Conservation (phyloP, 1,140 invertebrate species). For the Drosophila trapezifrons region DNA sequence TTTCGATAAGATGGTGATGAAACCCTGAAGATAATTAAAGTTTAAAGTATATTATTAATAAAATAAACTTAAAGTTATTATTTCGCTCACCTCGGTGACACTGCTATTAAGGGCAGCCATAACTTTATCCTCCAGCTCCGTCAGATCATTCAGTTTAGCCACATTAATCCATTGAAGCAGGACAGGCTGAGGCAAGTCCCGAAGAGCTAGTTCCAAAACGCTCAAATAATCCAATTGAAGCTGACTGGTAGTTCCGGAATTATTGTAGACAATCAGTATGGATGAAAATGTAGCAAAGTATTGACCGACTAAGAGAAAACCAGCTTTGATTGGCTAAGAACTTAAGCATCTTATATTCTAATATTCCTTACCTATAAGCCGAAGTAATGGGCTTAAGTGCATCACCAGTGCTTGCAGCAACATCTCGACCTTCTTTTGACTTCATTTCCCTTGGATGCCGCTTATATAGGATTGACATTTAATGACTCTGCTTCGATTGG, state of each 20-base stretch:
- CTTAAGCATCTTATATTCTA: no score
- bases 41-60: no score
- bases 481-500: slow-evolving; percentile 48
- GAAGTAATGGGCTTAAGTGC: slow-evolving; percentile 52
- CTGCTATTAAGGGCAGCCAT: slow-evolving; percentile 50
- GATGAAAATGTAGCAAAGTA: slow-evolving; percentile 57
- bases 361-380: slow-evolving; percentile 62
- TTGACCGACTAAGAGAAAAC: slow-evolving; percentile 19
- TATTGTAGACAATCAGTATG: slow-evolving; percentile 66
- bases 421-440: slow-evolving; percentile 44
- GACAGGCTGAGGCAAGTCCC: slow-evolving; percentile 38
- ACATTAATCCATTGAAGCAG: slow-evolving; percentile 75
- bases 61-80: no score
- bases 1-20: slow-evolving; percentile 68
- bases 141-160: slow-evolving; percentile 28
- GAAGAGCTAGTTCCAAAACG: slow-evolving; percentile 43
- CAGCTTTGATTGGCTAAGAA: not conserved
- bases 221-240: slow-evolving; percentile 64
- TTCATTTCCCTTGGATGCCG: not conserved
- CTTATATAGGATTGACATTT: slow-evolving; percentile 50
- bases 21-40: slow-evolving; percentile 43
- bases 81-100: slow-evolving; percentile 51
- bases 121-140: slow-evolving; percentile 41
- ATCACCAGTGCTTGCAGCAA: slow-evolving; percentile 37
- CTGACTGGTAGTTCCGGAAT: slow-evolving; percentile 8